A percentile compares a stretch with the other conserved stretches of the same genome.
Evolutionary conservation across 92 coral and sea anemone species (phyloP).

Genomic region (Paramuricea clavata): DNA sequence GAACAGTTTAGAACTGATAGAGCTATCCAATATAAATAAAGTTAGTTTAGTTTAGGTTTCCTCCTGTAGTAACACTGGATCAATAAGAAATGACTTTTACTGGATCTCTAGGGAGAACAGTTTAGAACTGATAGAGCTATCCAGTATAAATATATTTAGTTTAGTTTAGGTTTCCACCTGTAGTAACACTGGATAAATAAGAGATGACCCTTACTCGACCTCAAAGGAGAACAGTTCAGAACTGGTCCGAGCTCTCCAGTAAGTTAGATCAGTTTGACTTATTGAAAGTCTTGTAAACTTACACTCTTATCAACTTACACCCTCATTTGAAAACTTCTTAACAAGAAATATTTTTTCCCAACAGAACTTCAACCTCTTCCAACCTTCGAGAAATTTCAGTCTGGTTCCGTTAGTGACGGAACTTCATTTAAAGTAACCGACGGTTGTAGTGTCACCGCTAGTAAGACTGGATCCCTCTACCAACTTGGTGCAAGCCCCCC

Average conservation of each 20-base stretch:
- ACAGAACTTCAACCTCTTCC: background rate
- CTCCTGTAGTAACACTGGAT: too few relatives aligned
- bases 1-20: too few relatives aligned
- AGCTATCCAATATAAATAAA: too few relatives aligned
- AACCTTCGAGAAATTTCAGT: background rate
- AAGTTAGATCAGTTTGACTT: background rate
- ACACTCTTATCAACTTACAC: background rate
- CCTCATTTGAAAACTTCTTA: background rate
- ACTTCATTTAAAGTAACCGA: background rate
- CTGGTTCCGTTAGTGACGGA: background rate
- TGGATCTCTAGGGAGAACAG: background rate
- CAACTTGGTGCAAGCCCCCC: slow-evolving; percentile 21
- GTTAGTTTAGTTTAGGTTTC: too few relatives aligned
- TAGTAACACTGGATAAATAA: background rate
- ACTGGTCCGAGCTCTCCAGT: background rate
- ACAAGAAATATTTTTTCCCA: background rate
- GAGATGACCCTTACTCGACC: background rate
- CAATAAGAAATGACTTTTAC: too few relatives aligned
- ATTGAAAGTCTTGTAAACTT: too few relatives aligned
- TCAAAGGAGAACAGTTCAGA: background rate
- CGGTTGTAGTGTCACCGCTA: background rate
- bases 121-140: background rate
- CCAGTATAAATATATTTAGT: background rate
- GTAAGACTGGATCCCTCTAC: background rate
- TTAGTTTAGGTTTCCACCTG: background rate